Evolutionary conservation across 2,888 invertebrate genomes (phyloP), one percentile per base, ranked within the genome.

Genomic region (Caenorhabditis sulstoni): DNA sequence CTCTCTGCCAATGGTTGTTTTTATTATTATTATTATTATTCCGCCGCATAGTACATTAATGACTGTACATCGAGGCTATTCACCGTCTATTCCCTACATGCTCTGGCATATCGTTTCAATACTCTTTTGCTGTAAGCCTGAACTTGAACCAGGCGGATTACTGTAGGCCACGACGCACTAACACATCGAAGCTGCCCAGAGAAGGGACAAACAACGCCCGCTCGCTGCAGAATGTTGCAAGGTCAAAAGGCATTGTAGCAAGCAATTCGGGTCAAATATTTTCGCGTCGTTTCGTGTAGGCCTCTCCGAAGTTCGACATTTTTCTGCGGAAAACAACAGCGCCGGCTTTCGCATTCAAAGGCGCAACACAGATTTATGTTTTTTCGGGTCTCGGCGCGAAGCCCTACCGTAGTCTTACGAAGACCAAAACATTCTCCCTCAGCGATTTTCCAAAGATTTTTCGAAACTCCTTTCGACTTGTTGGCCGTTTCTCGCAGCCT

Each of bases 211-310:
- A 71, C 64, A 71, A 71, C 71, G 37, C 45, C 39, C 49, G 71
- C 62, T 61, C 52, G 58, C 37, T 68, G 61, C 61, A 71, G 64
- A 71, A 71, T 64, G 71, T 71, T 71, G 71, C 71, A 62, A 71
- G 71, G 71, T 71, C 71, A 71, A 71, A 71, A 71, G 71, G 71
- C 71, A 71, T 71, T 70, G 71, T 57, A 55, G 71, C 47, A 29
- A 57, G 35, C 62, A 64, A 71, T 57, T 71, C 71, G 71, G 71
- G 71, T 71, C 71, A 71, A 71, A 71, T 64, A 18, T 62, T 68
- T 68, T 68, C 68, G 59, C 59, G 44, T 70, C 70, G 62, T 64
- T 49, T 62, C 71, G 29, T 29, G 29, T 55, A 45, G 53, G 50
- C 61, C 50, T 22, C 45, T 71, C 61, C 71, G 53, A 62, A 70